Conservation (phyloP, 2,113 vertebrate species). For the Leptocoma aspasia region DNA sequence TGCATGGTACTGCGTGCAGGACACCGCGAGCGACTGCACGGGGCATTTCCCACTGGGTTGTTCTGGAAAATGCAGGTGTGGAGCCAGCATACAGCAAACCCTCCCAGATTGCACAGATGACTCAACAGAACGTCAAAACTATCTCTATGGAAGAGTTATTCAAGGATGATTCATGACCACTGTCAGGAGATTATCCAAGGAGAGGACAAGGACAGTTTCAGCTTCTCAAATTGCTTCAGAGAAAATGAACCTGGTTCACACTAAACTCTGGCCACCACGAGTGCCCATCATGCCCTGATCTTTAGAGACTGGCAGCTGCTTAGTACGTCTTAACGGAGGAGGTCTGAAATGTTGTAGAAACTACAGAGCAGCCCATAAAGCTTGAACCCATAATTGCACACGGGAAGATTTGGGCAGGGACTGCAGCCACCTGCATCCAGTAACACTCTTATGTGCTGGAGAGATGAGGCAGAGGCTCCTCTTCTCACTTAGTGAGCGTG, state of each 20-base stretch:
- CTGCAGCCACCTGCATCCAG: neutral
- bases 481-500: fast-evolving
- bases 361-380: neutral
- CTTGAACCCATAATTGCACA: neutral
- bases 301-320: neutral
- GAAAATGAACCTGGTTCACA: neutral
- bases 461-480: neutral
- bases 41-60: neutral
- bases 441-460: neutral
- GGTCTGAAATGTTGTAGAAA: neutral
- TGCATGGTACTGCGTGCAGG: fast-evolving
- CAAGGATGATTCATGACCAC: neutral
- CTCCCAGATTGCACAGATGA: neutral
- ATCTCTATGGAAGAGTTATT: neutral
- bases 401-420: neutral
- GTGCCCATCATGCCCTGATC: neutral
- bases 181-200: neutral
- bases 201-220: neutral
- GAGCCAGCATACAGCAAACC: neutral
- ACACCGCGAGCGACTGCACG: fast-evolving
- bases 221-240: neutral
- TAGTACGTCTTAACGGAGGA: neutral
- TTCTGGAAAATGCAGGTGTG: neutral
- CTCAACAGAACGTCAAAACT: neutral
- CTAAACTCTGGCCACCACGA: neutral